A percentile compares a stretch with the other conserved stretches of the same genome.
Conservation (phyloP, 2,113 vertebrate genomes). For the Cryptotis parvus region DNA sequence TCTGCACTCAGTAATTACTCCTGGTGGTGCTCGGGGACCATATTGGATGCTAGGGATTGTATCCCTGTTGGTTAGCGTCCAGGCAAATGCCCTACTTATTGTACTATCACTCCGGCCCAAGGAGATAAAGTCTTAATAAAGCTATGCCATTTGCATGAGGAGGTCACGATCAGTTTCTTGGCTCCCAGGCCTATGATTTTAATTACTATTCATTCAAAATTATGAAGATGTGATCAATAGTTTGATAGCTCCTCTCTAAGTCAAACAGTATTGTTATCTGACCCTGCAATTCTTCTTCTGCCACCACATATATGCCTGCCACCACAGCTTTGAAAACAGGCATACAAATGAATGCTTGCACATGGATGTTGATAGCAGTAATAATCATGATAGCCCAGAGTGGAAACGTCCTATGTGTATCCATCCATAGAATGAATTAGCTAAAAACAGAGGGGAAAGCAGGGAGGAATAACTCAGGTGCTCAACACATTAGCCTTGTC, state of each 20-base stretch:
- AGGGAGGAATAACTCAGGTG: too few relatives aligned
- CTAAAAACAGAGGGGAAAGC: too few relatives aligned
- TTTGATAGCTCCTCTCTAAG: not conserved
- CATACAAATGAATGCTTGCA: not conserved
- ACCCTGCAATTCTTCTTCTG: not conserved
- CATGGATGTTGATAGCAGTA: not conserved
- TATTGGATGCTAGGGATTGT: too few relatives aligned
- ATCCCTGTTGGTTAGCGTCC: too few relatives aligned
- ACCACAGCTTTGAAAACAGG: not conserved
- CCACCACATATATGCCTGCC: not conserved
- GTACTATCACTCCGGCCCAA: too few relatives aligned
- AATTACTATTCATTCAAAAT: not conserved
- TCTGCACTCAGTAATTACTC: too few relatives aligned
- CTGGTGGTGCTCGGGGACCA: too few relatives aligned
- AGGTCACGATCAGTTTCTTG: not conserved
- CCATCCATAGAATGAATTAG: too few relatives aligned
- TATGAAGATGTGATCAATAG: not conserved
- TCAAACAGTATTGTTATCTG: not conserved
- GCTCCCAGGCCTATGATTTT: not conserved
- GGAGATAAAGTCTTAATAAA: not conserved
- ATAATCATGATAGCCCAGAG: not conserved
- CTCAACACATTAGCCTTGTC: too few relatives aligned
- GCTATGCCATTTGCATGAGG: not conserved
- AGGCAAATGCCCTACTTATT: too few relatives aligned
- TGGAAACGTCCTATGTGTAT: not conserved